A percentile compares a stretch with the other conserved stretches of the same genome.
phyloP scores from a whole-genome alignment of 2,797 vertebrate genomes.

The Lepidocolaptes lacrymiger region DNA sequence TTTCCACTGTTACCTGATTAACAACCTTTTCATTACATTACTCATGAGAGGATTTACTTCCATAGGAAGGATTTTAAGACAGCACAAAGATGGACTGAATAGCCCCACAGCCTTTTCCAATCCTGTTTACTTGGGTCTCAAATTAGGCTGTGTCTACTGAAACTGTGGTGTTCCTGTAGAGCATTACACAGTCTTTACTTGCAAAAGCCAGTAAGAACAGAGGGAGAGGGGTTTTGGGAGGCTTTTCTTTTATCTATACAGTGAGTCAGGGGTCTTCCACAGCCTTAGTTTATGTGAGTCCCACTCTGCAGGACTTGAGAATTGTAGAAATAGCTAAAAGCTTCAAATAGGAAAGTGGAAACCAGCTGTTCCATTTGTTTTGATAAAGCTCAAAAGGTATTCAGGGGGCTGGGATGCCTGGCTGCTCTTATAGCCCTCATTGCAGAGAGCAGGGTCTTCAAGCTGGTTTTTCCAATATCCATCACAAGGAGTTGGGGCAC shows the following conservation, averaged over 20 bases:
- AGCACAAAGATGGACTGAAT: neutral
- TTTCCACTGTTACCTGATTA: neutral
- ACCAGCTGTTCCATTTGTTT: neutral
- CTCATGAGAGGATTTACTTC: neutral
- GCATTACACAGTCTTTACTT: neutral
- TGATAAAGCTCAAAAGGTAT: neutral
- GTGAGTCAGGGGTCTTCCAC: neutral
- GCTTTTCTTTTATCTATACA: accelerated
- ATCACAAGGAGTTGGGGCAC: neutral
- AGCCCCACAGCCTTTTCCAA: neutral
- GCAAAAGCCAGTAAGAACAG: neutral
- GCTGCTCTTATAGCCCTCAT: neutral
- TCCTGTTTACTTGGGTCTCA: neutral
- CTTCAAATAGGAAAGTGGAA: neutral
- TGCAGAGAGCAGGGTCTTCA: neutral
- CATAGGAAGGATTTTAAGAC: neutral
- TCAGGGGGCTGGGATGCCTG: neutral
- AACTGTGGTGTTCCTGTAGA: neutral
- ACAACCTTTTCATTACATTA: neutral
- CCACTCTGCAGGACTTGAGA: too few relatives aligned
- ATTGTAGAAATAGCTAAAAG: neutral
- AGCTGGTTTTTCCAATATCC: neutral
- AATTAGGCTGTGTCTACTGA: neutral
- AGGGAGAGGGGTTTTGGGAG: accelerated
- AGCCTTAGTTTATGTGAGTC: neutral